Percentiles rank a stretch among this genome's conserved stretches.
Evolutionary conservation across 2,113 vertebrate genomes (phyloP).

Genomic region (Sebastes fasciatus): DNA sequence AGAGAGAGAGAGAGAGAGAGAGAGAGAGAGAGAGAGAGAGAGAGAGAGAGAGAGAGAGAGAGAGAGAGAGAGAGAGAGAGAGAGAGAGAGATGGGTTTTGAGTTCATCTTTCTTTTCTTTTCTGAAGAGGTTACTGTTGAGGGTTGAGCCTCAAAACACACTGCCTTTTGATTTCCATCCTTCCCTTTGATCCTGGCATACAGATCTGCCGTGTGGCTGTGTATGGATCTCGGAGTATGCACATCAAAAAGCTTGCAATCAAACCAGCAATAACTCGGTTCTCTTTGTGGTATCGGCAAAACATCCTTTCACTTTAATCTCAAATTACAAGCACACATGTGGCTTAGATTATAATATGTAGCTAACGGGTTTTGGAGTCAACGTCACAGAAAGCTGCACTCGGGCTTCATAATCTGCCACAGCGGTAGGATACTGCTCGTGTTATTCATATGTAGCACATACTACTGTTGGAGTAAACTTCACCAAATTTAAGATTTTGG

Average conservation of each 20-base stretch:
- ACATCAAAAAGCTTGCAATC: slow-evolving; percentile 60
- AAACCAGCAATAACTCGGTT: slow-evolving; percentile 27
- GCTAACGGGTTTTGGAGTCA: slow-evolving; percentile 22
- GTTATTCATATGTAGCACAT: not conserved
- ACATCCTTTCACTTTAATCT: slow-evolving; percentile 49
- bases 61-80: no score
- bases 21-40: no score
- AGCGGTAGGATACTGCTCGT: not conserved
- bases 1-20: slow-evolving; percentile 1
- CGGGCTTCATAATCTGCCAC: not conserved
- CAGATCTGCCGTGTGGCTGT: slow-evolving; percentile 39
- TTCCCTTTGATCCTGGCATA: slow-evolving; percentile 57
- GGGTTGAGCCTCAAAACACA: slow-evolving; percentile 36
- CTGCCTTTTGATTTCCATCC: slow-evolving; percentile 49
- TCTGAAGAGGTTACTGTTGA: slow-evolving; percentile 48
- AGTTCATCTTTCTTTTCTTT: slow-evolving; percentile 47
- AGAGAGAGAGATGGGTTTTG: slow-evolving; percentile 26
- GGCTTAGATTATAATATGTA: slow-evolving; percentile 13
- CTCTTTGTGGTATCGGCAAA: slow-evolving; percentile 24
- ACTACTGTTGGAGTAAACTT: not conserved
- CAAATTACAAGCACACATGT: slow-evolving; percentile 35
- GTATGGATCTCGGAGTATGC: slow-evolving; percentile 22
- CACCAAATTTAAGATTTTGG: not conserved
- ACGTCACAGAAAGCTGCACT: slow-evolving; percentile 22
- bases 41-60: no score